phyloP scores from a whole-genome alignment of 2,888 invertebrate species.

The Punctoribates punctum region DNA sequence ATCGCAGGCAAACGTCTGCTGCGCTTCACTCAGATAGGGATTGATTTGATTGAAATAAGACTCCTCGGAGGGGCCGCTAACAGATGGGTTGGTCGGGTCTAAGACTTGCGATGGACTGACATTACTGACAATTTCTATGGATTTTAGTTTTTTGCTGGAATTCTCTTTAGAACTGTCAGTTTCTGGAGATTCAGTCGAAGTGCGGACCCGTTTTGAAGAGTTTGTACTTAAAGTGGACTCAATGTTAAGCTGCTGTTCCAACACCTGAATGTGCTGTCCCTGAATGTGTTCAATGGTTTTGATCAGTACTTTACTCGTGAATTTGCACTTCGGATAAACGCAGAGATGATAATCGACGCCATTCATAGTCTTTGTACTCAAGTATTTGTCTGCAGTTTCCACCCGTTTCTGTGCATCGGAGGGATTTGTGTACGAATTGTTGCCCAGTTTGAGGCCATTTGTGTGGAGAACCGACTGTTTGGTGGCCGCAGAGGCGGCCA shows the following conservation, averaged over 20 bases:
- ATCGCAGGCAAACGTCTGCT: not conserved
- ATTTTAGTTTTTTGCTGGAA: not conserved
- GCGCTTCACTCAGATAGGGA: not conserved
- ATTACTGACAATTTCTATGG: conserved; percentile 9
- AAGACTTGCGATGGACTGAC: not conserved
- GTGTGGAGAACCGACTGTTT: not conserved
- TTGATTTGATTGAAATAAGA: not conserved
- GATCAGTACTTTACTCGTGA: not conserved
- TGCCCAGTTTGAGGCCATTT: not conserved
- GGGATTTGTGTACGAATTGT: not conserved
- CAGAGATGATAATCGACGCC: conserved; percentile 25
- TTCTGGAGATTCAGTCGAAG: conserved; percentile 11
- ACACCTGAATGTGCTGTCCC: not conserved
- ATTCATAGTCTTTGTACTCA: conserved; percentile 3
- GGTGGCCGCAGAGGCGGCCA: not conserved
- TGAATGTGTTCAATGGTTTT: conserved; percentile 32
- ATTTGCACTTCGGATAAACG: not conserved
- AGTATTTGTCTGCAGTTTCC: conserved; percentile 21
- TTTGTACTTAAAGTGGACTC: not conserved
- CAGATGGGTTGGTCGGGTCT: not conserved
- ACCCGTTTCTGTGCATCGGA: not conserved
- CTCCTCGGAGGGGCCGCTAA: no score
- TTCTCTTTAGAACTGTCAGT: not conserved
- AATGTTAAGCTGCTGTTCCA: not conserved
- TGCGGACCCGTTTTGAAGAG: not conserved